These are phyloP conservation scores for Chrysoperla carnea DNA, from an alignment of 1,140 invertebrate species.

Conservation along the genomic window DNA sequence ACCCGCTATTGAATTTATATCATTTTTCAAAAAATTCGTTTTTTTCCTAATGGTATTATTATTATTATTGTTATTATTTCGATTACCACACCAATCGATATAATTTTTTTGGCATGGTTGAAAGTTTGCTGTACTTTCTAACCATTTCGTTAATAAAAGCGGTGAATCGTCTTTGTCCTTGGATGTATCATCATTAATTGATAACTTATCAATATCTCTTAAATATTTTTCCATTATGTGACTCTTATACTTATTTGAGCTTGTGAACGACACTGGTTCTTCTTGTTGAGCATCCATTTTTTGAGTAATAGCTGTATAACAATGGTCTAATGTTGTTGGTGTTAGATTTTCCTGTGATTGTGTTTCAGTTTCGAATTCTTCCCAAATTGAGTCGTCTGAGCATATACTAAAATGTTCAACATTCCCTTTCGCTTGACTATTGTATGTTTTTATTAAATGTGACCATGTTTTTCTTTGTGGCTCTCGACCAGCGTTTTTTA, in stretches of 20 bases:
- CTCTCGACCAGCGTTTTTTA: conserved; percentile 47
- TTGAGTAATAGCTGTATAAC: conserved; percentile 10
- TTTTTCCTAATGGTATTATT: conserved; percentile 1
- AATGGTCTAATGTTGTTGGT: conserved; percentile 8
- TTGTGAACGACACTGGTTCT: conserved; percentile 1
- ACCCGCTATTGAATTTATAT: conserved; percentile 1
- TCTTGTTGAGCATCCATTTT: conserved; percentile 1
- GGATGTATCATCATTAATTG: conserved; percentile 14
- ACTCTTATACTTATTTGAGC: conserved; percentile 29
- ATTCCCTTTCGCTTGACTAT: conserved; percentile 47
- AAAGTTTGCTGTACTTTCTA: conserved; percentile 46
- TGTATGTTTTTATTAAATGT: conserved; percentile 50
- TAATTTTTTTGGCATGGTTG: conserved; percentile 44
- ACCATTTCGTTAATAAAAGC: conserved; percentile 42
- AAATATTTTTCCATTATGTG: conserved; percentile 38
- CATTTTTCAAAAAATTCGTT: neutral
- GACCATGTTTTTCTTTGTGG: conserved; percentile 47
- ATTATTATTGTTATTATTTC: conserved; percentile 2
- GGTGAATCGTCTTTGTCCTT: conserved; percentile 19
- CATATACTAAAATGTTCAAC: conserved; percentile 57
- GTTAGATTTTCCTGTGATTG: conserved; percentile 4
- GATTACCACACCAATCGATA: conserved; percentile 35
- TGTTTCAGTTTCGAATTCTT: conserved; percentile 27
- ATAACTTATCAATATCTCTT: conserved; percentile 19
- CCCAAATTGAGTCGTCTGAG: conserved; percentile 55